These are phyloP conservation scores for Antigone vipio DNA, from an alignment of 2,113 vertebrate genomes.

Conservation along the genomic window DNA sequence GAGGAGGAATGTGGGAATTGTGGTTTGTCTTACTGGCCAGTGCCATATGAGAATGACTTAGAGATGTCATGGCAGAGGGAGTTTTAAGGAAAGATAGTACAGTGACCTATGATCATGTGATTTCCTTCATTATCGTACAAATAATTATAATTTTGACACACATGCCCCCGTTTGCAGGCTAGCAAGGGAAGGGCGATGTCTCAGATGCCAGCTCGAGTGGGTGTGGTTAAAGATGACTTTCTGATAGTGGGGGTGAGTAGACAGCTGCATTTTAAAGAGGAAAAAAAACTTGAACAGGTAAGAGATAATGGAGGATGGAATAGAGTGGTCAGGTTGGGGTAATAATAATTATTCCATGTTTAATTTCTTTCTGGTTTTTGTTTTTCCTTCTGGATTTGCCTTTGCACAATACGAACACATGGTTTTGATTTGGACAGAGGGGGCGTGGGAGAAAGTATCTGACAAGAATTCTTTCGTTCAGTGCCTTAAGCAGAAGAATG, in stretches of 20 bases:
- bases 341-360: background rate
- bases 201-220: background rate
- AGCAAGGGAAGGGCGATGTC: background rate
- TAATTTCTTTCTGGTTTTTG: background rate
- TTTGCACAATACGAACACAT: slow-evolving; percentile 53
- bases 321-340: background rate
- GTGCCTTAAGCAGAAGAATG: slow-evolving; percentile 61
- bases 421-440: slow-evolving; percentile 58
- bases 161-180: background rate
- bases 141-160: background rate
- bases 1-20: background rate
- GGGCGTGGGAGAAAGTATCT: slow-evolving; percentile 59
- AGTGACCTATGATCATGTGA: background rate
- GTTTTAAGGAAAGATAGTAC: background rate
- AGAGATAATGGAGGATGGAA: background rate
- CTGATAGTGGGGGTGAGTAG: background rate
- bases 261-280: background rate
- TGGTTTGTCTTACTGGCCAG: background rate
- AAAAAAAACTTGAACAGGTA: background rate
- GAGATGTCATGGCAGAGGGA: background rate
- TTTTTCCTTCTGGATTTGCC: background rate
- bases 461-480: slow-evolving; percentile 48
- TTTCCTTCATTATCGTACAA: background rate
- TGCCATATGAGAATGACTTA: background rate
- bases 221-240: background rate